phyloP scores from a whole-genome alignment of 2,888 invertebrate genomes.

The Lasioglossum vierecki region DNA sequence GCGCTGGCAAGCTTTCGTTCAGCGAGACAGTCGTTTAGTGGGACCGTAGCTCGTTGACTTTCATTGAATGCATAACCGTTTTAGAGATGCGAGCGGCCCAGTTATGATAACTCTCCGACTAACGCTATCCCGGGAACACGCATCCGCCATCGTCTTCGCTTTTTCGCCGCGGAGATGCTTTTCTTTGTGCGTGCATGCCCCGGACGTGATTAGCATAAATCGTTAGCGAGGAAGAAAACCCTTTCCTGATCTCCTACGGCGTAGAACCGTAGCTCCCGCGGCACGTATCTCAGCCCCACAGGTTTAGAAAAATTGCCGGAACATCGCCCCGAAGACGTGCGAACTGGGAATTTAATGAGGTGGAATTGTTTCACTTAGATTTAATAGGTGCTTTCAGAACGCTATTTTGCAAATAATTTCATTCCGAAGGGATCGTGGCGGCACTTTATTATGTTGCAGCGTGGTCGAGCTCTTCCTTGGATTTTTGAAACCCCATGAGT shows the following conservation, averaged over 20 bases:
- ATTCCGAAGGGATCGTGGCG: background rate
- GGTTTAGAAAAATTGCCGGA: background rate
- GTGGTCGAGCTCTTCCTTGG: background rate
- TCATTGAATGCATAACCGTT: constrained; percentile 34
- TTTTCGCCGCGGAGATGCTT: background rate
- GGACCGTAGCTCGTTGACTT: constrained; percentile 29
- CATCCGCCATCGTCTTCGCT: background rate
- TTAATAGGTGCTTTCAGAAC: background rate
- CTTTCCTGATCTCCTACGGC: background rate
- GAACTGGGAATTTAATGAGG: background rate
- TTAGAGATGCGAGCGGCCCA: constrained; percentile 14
- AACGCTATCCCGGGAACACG: constrained; percentile 4
- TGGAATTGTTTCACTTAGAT: background rate
- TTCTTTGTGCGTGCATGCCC: background rate
- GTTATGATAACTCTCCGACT: constrained; percentile 29
- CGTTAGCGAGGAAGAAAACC: background rate
- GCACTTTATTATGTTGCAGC: background rate
- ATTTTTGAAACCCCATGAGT: background rate
- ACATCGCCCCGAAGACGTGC: background rate
- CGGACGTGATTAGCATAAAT: background rate
- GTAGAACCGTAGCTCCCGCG: background rate
- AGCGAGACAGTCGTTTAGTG: background rate
- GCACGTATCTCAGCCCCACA: background rate
- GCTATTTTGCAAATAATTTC: background rate
- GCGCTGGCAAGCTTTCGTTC: background rate